Base-by-base conservation (phyloP, 2,113 vertebrate genomes). In the Pollimyrus isidori region DNA sequence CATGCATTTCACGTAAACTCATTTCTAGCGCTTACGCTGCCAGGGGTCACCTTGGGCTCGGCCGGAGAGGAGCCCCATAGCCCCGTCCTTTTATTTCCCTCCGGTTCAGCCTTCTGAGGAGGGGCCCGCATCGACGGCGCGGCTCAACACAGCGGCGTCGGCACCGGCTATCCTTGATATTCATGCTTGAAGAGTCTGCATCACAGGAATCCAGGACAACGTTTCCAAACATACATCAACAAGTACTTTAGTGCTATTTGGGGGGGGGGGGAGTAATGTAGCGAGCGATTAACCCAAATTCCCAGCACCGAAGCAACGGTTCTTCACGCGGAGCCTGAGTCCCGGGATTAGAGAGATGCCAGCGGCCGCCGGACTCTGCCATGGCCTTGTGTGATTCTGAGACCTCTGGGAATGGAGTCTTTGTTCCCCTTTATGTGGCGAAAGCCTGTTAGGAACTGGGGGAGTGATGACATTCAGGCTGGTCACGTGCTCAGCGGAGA, bases 201-300 rank as follows among this genome's bases (percentile, higher is more conserved):
- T 80, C 35, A 17, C 69, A 7, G 73, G 35, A 80, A 80, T 80
- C 73, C 73, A 80, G 73, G 73, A 80, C 73, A 80, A 42, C 73
- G 13, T 80, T 80, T 80, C 35, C 73, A 80, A 80, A 80, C 73
- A 80, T 80, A 80, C 17, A 80, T 80, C 73, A 80, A 80, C 73
- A 80, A 80, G 73, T 80, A 17, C 35, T 42, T 80, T 39, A 39
- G 30, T 80, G 73, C 35, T 80, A 19, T 80, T 80, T 80, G 73
- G 73, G 62, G 10, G n/a, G 58, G 4, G 19, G 19, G 53, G 35
- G 35, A 76, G 73, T 42, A 80, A 17, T 7, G 73, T 39, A 19
- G 73, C 73, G 42, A 80, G 73, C 30, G 35, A 80, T 80, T 80
- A 39, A 80, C 73, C 73, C 35, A 80, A 80, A 80, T 39, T 19